Evolutionary conservation across 2,113 vertebrate genomes (phyloP).

Genomic region (Neotoma lepida): DNA sequence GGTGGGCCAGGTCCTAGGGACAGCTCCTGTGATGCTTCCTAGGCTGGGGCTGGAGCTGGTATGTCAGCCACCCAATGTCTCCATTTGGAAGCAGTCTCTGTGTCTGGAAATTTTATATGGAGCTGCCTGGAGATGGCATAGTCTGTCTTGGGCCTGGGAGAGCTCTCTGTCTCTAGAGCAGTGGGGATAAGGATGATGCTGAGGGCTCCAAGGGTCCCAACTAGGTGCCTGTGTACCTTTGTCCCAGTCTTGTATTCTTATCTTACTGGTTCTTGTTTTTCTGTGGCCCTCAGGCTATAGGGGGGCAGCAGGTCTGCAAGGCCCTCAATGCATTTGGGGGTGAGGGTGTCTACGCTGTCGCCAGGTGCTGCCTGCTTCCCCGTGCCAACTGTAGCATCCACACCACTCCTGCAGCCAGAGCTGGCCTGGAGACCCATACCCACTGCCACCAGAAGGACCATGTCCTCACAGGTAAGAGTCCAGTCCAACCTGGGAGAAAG

Average conservation of each 20-base stretch:
- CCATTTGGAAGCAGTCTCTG: neutral
- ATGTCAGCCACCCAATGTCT: neutral
- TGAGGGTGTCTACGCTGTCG: conserved; percentile 86
- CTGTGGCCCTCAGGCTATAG: conserved; percentile 77
- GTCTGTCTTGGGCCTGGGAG: neutral
- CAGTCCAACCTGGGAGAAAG: neutral
- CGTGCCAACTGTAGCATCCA: conserved; percentile 83
- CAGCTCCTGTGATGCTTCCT: neutral
- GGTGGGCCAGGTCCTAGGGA: neutral
- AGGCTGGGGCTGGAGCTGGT: neutral
- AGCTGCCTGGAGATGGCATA: neutral
- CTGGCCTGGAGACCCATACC: conserved; percentile 21
- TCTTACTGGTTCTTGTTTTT: neutral
- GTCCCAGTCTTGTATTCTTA: neutral
- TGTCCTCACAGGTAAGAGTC: conserved; percentile 87
- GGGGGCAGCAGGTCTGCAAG: conserved; percentile 85
- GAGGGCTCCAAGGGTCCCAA: neutral
- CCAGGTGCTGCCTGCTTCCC: conserved; percentile 89
- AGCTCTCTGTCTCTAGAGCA: neutral
- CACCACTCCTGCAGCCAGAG: neutral
- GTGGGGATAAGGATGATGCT: fast-evolving
- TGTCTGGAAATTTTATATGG: neutral
- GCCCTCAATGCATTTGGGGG: conserved; percentile 82
- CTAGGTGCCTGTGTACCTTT: fast-evolving
- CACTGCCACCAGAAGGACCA: conserved; percentile 81